Base-by-base conservation (phyloP, 2,888 invertebrate genomes). In the Elgonia sp. region DNA sequence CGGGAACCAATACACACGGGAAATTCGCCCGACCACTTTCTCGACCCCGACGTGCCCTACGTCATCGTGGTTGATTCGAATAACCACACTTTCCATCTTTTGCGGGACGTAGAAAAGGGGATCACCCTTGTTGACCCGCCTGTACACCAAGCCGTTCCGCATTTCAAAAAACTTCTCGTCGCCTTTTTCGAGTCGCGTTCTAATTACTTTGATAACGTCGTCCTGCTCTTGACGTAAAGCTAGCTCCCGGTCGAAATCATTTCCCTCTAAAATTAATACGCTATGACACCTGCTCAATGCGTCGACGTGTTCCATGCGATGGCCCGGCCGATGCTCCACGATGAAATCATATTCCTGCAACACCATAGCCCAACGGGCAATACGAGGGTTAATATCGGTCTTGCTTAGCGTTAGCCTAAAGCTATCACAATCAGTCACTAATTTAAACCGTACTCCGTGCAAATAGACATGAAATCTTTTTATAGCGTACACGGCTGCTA, bases 141-240 rank as follows among this genome's bases (percentile, higher is more conserved):
- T 42, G 55, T 91, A 92, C 12, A 92, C 87, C 16, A 91, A 39
- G 6, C 91, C 92, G 76, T 91, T 84, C 40, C 87, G 57, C 21
- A 91, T 40, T 80, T 91, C 90, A 67, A 57, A 90, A 12, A 57
- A 70, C 40, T 39, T 63, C 29, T 63, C 70, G 39, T 87, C 76
- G 9, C 20, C 4, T n/a, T 29, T 65, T n/a, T 60, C 67, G 50
- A 85, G 42, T 8, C 29, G n/a, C 6, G 75, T 37, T 0, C 81
- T 60, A 12, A 75, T 62, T 14, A 21, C 10, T 18, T 3, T 7
- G 10, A 70, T 70, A 46, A 14, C 46, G 2, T 10, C 12, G 7
- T 46, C 46, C 10, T 16, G 46, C 16, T 46, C 46, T 16, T 46
- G 46, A 46, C 16, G 46, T 16, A 46, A 16, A 2, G 46, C 46